phyloP scores from a whole-genome alignment of 2,888 invertebrate species.

The Saturnia pavonia region DNA sequence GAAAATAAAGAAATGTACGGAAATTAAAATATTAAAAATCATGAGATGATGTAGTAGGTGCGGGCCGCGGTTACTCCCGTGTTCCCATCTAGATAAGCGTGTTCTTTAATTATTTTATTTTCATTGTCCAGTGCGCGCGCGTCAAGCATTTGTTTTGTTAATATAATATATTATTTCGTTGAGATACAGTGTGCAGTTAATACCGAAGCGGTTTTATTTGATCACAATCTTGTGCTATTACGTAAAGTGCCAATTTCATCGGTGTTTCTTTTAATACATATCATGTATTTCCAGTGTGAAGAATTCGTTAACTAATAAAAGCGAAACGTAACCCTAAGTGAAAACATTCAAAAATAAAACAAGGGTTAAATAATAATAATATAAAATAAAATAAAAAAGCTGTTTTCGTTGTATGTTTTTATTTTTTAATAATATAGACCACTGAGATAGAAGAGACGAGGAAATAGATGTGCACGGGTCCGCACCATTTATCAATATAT shows the following conservation, averaged over 20 bases:
- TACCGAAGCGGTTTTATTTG: slow-evolving; percentile 49
- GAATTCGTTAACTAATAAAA: slow-evolving; percentile 25
- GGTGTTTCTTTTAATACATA: slow-evolving; percentile 30
- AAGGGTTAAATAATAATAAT: slow-evolving; percentile 21
- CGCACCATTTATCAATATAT: slow-evolving; percentile 47
- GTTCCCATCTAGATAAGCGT: neutral
- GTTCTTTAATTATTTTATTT: neutral
- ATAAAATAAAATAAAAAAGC: slow-evolving; percentile 22
- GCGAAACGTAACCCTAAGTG: slow-evolving; percentile 31
- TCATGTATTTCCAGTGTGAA: slow-evolving; percentile 21
- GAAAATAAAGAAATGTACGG: slow-evolving; percentile 47
- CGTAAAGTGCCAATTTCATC: slow-evolving; percentile 60
- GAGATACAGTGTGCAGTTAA: slow-evolving; percentile 9
- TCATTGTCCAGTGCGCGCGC: neutral
- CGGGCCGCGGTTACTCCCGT: slow-evolving; percentile 36
- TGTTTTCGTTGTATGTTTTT: slow-evolving; percentile 24
- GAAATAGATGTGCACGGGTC: slow-evolving; percentile 46
- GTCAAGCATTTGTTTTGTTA: neutral
- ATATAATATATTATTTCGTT: neutral
- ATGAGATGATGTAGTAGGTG: slow-evolving; percentile 58
- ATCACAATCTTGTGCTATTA: slow-evolving; percentile 56
- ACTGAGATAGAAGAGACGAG: slow-evolving; percentile 23
- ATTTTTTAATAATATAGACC: slow-evolving; percentile 20
- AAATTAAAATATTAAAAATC: slow-evolving; percentile 44
- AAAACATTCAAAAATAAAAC: slow-evolving; percentile 32